Base-by-base conservation (phyloP, 1,140 invertebrate species). In the Popillia japonica region DNA sequence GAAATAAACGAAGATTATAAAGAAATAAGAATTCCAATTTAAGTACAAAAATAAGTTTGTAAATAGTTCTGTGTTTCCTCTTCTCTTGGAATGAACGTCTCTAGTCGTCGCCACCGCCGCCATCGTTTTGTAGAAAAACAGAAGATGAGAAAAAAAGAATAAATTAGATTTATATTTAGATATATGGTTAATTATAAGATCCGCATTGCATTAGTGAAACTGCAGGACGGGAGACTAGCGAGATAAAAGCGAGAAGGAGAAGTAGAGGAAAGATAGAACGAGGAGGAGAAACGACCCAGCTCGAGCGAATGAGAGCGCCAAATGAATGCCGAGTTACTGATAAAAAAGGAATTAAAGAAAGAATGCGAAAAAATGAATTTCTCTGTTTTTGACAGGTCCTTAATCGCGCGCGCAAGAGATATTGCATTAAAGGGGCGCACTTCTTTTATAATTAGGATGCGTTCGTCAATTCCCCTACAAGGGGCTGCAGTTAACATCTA, bases 281-380 rank as follows among this genome's bases (percentile, higher is more conserved):
- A 68, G 61, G 20, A 27, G 61, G 22, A 68, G 61, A 17, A 68
- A 68, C 61, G 61, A 55, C 14, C n/a, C 61, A 2, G 61, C 22
- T 22, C 61, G 22, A 14, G 17, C 61, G 61, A 68, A 68, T 34
- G 61, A 79, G 78, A 42, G 78, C 74, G 82, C 80, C 82, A 83
- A 84, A 87, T 86, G 86, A 86, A 86, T 86, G 85, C 85, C 83
- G 82, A 81, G 84, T 82, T 84, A 83, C 86, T 86, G 86, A 86
- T 86, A 86, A 86, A 85, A 86, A 86, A 85, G 84, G 85, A 85
- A 86, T 85, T 86, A 85, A 83, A 85, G 84, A 86, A 86, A 84
- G 86, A 85, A 86, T 83, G 83, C 85, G 85, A 86, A 86, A 86
- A 86, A 86, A 86, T 86, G 85, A 86, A 86, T 86, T 86, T 86